phyloP scores from a whole-genome alignment of 2,888 invertebrate species.

The Drosophila merina region DNA sequence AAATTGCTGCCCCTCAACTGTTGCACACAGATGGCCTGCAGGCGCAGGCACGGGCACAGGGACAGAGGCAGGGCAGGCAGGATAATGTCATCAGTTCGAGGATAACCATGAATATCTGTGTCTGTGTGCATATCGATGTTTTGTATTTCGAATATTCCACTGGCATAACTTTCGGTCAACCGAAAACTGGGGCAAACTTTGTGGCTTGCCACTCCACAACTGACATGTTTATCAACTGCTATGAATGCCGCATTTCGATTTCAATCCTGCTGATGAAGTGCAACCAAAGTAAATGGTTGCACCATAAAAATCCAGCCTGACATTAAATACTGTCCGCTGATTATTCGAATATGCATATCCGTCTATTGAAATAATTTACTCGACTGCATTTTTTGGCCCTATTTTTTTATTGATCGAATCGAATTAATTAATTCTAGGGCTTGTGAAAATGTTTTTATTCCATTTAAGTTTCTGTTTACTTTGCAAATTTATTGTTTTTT shows the following conservation, averaged over 20 bases:
- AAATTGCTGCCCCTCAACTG: slow-evolving; percentile 53
- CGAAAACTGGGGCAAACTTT: slow-evolving; percentile 45
- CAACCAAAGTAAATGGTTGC: slow-evolving; percentile 13
- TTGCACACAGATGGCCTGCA: slow-evolving; percentile 29
- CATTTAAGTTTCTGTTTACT: slow-evolving; percentile 19
- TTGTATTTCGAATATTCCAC: slow-evolving; percentile 33
- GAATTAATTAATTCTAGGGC: slow-evolving; percentile 33
- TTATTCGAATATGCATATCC: slow-evolving; percentile 12
- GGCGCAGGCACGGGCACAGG: background rate
- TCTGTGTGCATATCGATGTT: slow-evolving; percentile 18
- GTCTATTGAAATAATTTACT: background rate
- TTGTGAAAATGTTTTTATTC: slow-evolving; percentile 38
- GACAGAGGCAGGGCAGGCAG: slow-evolving; percentile 3
- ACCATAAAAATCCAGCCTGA: slow-evolving; percentile 7
- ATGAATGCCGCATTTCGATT: slow-evolving; percentile 32
- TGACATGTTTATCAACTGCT: slow-evolving; percentile 41
- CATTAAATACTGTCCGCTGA: slow-evolving; percentile 16
- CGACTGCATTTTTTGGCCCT: slow-evolving; percentile 12
- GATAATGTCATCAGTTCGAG: slow-evolving; percentile 36
- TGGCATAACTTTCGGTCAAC: slow-evolving; percentile 43
- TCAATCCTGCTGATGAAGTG: slow-evolving; percentile 15
- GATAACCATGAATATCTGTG: slow-evolving; percentile 1
- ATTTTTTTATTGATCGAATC: slow-evolving; percentile 10
- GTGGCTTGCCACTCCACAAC: slow-evolving; percentile 25
- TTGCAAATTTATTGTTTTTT: slow-evolving; percentile 10